phyloP scores from a whole-genome alignment of 2,797 vertebrate genomes.

The Gallirallus australis region DNA sequence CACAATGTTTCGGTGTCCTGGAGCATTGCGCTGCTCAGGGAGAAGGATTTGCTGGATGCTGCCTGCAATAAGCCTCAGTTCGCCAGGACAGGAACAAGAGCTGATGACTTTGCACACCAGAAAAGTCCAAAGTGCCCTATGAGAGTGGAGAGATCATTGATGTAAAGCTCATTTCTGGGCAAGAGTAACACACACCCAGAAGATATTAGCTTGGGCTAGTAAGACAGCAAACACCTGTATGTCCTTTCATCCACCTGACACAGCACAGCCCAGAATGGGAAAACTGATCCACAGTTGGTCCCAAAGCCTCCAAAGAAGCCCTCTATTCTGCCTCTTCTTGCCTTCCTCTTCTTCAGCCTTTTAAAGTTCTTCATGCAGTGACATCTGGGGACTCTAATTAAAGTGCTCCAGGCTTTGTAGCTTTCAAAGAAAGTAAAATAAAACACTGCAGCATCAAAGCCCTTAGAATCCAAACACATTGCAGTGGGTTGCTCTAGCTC shows the following conservation, averaged over 20 bases:
- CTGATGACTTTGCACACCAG: not conserved
- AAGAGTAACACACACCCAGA: not conserved
- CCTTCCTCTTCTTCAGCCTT: not conserved
- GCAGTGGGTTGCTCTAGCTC: not conserved
- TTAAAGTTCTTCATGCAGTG: not conserved
- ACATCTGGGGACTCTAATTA: not conserved
- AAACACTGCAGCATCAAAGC: not conserved
- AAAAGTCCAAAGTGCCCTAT: not conserved
- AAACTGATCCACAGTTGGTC: not conserved
- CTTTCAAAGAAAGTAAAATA: not conserved
- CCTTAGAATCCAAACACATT: not conserved
- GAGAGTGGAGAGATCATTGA: not conserved
- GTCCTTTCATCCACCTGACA: not conserved
- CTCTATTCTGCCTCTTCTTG: not conserved
- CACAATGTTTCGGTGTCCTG: not conserved
- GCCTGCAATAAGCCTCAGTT: not conserved
- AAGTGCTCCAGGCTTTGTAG: not conserved
- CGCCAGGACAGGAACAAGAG: not conserved
- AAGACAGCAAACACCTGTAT: not conserved
- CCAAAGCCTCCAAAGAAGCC: not conserved
- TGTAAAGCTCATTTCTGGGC: not conserved
- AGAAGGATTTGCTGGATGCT: not conserved
- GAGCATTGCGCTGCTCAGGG: fast-evolving
- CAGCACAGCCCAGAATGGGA: not conserved
- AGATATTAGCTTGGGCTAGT: not conserved